These are phyloP conservation scores for Neomorphus geoffroyi DNA, from an alignment of 2,797 vertebrate species.

Conservation along the genomic window DNA sequence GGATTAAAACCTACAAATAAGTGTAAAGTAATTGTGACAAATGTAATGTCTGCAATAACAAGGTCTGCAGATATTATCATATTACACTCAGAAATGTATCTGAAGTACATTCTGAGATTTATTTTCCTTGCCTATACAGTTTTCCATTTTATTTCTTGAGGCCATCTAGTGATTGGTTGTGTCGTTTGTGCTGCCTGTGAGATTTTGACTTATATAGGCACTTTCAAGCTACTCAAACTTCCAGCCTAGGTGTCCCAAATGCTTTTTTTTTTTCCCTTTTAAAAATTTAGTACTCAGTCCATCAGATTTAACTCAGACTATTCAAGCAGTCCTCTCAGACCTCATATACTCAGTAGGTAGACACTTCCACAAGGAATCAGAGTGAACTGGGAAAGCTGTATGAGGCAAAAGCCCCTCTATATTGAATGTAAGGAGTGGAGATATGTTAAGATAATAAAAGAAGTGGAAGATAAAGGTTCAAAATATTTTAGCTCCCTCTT, in stretches of 20 bases:
- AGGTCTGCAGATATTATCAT: neutral
- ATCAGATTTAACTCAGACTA: neutral
- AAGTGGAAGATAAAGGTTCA: neutral
- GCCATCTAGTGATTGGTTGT: neutral
- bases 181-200: neutral
- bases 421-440: neutral
- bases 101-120: neutral
- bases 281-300: neutral
- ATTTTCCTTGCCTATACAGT: neutral
- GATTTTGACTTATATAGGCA: neutral
- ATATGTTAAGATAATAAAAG: neutral
- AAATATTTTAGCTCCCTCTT: neutral
- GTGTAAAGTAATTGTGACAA: conserved; percentile 1
- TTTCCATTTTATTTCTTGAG: neutral
- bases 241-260: neutral
- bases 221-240: neutral
- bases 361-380: neutral
- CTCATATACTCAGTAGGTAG: neutral
- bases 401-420: neutral
- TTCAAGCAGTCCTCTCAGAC: neutral
- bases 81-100: neutral
- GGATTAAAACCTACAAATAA: conserved; percentile 23
- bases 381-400: neutral
- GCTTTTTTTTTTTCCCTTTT: neutral
- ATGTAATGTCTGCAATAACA: neutral